phyloP scores from a whole-genome alignment of 2,113 vertebrate species.

The Scolopax mira region DNA sequence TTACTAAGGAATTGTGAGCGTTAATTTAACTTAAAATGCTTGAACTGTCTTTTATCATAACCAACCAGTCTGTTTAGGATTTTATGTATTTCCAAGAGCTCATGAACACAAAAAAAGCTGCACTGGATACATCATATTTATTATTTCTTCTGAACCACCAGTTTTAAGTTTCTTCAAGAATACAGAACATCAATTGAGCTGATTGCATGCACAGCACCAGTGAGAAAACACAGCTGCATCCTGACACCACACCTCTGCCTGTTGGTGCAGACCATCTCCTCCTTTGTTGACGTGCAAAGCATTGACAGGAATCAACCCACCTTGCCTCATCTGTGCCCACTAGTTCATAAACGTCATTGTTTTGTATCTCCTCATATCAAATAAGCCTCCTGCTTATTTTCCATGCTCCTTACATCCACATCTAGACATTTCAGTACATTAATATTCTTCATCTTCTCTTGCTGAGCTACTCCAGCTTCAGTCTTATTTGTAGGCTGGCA shows the following conservation, averaged over 20 bases:
- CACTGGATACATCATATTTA: not conserved
- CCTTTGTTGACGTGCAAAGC: not conserved
- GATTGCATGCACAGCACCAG: not conserved
- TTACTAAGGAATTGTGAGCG: not conserved
- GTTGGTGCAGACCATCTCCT: not conserved
- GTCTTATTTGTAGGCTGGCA: not conserved
- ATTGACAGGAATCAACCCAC: not conserved
- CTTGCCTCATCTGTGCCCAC: not conserved
- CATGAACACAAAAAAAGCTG: not conserved
- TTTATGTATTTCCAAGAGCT: not conserved
- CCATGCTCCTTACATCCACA: not conserved
- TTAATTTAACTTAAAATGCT: not conserved
- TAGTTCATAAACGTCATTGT: not conserved
- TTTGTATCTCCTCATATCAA: not conserved
- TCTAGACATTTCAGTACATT: not conserved
- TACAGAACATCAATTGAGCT: not conserved
- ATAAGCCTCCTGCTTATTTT: constrained; percentile 28
- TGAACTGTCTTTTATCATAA: not conserved
- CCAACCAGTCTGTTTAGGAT: not conserved
- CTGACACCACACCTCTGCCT: not conserved
- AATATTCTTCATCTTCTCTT: constrained; percentile 22
- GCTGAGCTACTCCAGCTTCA: not conserved
- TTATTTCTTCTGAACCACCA: not conserved
- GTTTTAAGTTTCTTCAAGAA: not conserved
- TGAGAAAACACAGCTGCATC: not conserved